Conservation (phyloP, 2,888 invertebrate genomes). For the Scrobipalpa costella region DNA sequence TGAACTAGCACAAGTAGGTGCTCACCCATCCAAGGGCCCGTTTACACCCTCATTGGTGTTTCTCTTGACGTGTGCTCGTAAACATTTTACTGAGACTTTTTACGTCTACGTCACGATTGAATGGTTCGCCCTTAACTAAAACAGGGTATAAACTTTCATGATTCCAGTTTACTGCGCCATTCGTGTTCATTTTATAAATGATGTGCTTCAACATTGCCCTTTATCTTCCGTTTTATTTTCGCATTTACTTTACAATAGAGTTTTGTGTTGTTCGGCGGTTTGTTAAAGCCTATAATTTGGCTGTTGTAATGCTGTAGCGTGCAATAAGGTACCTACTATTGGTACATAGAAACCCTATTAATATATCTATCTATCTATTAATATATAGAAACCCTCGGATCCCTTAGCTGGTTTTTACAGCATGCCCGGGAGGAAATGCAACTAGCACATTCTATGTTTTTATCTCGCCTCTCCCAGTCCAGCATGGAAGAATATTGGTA, state of each 20-base stretch:
- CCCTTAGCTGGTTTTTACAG: too few relatives aligned
- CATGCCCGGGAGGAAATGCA: too few relatives aligned
- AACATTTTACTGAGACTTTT: slow-evolving; percentile 72
- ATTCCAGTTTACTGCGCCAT: slow-evolving; percentile 72
- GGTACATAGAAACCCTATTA: too few relatives aligned
- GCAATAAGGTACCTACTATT: background rate
- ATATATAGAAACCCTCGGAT: too few relatives aligned
- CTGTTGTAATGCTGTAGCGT: background rate
- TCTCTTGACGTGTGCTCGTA: slow-evolving; percentile 78
- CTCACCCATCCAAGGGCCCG: slow-evolving; percentile 67
- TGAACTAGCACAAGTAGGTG: slow-evolving; percentile 68
- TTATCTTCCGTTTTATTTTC: slow-evolving; percentile 34
- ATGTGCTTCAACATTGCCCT: slow-evolving; percentile 51
- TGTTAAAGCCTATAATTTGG: background rate
- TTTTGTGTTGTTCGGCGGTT: slow-evolving; percentile 16
- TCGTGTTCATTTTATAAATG: slow-evolving; percentile 79
- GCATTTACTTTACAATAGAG: slow-evolving; percentile 19
- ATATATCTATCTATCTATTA: too few relatives aligned
- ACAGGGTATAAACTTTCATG: slow-evolving; percentile 78
- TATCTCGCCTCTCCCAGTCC: too few relatives aligned
- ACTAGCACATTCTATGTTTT: too few relatives aligned
- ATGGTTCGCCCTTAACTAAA: slow-evolving; percentile 77
- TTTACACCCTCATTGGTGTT: slow-evolving; percentile 78
- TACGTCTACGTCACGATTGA: slow-evolving; percentile 77
- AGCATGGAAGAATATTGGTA: too few relatives aligned